phyloP scores from a whole-genome alignment of 1,140 invertebrate species.

The Drosophila ficusphila region DNA sequence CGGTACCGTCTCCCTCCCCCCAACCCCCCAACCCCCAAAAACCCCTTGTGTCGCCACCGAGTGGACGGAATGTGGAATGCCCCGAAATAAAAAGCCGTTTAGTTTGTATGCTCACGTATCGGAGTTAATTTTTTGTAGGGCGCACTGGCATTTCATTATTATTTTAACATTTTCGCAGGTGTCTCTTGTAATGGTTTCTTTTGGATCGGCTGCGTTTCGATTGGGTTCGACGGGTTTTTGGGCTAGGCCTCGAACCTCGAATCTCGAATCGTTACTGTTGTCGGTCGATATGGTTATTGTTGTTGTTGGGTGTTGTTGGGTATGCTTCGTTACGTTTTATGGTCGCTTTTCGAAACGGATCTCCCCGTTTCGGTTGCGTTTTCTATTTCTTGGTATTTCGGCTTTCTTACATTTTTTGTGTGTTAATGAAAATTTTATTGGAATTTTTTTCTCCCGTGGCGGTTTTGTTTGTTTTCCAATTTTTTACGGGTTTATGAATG shows the following conservation, averaged over 20 bases:
- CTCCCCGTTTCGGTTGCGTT: conserved; percentile 23
- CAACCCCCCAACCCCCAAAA: background rate
- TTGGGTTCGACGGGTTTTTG: conserved; percentile 15
- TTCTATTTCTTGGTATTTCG: conserved; percentile 25
- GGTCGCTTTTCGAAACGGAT: conserved; percentile 26
- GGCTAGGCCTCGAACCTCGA: conserved; percentile 21
- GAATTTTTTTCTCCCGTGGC: conserved; percentile 49
- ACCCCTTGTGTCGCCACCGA: background rate
- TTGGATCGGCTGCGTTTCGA: conserved; percentile 20
- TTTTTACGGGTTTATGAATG: conserved; percentile 72
- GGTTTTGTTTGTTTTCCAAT: conserved; percentile 56
- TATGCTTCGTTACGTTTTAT: conserved; percentile 60
- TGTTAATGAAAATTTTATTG: conserved; percentile 71
- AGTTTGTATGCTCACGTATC: conserved; percentile 62
- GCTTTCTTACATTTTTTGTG: conserved; percentile 21
- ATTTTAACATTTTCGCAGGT: conserved; percentile 61
- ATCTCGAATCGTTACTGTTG: too few species aligned
- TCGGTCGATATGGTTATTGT: background rate
- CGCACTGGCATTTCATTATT: conserved; percentile 65
- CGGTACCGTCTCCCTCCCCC: conserved; percentile 11
- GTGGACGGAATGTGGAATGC: conserved; percentile 45
- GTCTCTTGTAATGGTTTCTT: conserved; percentile 64
- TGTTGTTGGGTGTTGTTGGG: conserved; percentile 1
- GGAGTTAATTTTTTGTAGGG: conserved; percentile 68
- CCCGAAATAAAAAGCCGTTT: conserved; percentile 51